A percentile compares a stretch with the other conserved stretches of the same genome.
Conservation (phyloP, 2,113 vertebrate genomes). For the Dipodomys spectabilis region DNA sequence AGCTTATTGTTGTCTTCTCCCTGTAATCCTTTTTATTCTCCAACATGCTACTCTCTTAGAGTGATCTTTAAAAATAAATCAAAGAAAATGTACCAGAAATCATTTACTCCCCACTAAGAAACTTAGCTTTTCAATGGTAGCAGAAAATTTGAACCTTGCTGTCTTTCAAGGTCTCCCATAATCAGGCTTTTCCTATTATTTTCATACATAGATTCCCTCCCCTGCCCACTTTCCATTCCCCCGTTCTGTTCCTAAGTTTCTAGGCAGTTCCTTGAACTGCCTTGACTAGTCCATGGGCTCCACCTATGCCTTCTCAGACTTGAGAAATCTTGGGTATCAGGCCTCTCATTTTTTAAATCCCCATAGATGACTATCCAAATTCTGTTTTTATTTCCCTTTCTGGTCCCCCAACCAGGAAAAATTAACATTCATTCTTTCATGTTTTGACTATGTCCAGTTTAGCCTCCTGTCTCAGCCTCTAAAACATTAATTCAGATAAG, state of each 20-base stretch:
- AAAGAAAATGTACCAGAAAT: background rate
- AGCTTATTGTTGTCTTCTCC: background rate
- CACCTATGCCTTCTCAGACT: background rate
- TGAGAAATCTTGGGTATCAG: background rate
- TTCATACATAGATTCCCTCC: background rate
- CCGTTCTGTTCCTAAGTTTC: background rate
- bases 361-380: background rate
- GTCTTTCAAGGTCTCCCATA: background rate
- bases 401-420: background rate
- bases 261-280: background rate
- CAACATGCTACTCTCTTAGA: background rate
- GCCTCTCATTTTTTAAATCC: background rate
- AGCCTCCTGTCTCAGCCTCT: background rate
- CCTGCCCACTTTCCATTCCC: background rate
- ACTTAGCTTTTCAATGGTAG: background rate
- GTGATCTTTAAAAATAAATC: background rate
- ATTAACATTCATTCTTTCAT: background rate
- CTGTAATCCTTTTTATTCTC: background rate
- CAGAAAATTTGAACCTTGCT: background rate
- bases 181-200: background rate
- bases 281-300: background rate
- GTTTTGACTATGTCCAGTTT: background rate
- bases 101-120: background rate
- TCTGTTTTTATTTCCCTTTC: background rate
- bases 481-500: background rate